A percentile compares a stretch with the other conserved stretches of the same genome.
Evolutionary conservation across 2,113 vertebrate species (phyloP).

Genomic region (Sander lucioperca): DNA sequence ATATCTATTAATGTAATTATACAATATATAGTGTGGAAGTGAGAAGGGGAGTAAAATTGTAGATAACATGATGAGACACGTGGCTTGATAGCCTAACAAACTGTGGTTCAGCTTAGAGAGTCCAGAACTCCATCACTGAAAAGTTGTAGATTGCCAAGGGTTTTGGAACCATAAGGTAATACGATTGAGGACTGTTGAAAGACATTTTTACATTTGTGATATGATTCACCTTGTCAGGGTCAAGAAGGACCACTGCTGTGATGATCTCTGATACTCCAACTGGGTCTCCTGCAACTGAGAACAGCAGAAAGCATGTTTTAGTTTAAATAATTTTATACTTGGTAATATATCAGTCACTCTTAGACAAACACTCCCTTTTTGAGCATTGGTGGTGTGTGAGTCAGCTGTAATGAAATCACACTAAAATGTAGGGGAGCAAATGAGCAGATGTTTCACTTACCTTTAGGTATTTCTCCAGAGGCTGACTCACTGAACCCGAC

Average conservation of each 20-base stretch:
- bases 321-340: background rate
- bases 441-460: constrained; percentile 11
- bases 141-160: background rate
- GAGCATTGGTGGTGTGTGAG: constrained; percentile 9
- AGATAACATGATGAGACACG: background rate
- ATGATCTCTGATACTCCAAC: background rate
- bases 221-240: background rate
- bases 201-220: background rate
- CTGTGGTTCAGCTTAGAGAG: background rate
- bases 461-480: constrained; percentile 16
- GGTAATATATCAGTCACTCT: background rate
- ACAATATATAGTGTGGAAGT: background rate
- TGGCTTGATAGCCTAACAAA: background rate
- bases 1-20: background rate
- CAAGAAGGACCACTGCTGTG: background rate
- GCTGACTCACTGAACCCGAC: constrained; percentile 2
- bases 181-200: background rate
- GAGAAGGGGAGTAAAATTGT: constrained; percentile 29
- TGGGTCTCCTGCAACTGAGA: background rate
- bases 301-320: background rate
- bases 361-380: background rate
- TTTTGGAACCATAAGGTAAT: background rate
- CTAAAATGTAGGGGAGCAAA: constrained; percentile 1
- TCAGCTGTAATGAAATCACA: constrained; percentile 7
- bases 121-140: background rate